These are phyloP conservation scores for Notothenia rossii DNA, from an alignment of 2,113 vertebrate species.

Conservation along the genomic window DNA sequence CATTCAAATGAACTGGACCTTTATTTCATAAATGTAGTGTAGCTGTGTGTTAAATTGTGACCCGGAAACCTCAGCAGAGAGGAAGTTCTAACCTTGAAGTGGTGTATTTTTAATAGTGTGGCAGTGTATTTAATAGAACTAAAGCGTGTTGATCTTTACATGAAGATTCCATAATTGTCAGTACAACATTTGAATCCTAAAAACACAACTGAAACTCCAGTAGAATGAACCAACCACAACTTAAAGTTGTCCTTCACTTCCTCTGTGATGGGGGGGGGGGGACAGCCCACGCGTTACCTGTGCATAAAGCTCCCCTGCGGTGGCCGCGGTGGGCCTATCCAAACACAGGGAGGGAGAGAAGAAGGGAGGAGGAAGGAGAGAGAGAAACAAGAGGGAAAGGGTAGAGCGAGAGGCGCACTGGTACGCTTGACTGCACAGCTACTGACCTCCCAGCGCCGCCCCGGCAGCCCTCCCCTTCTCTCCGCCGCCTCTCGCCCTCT, in stretches of 20 bases:
- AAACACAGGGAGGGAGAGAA: conserved; percentile 65
- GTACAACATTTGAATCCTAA: no score
- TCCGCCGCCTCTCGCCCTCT: conserved; percentile 63
- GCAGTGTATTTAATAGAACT: not conserved
- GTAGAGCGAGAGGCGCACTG: conserved; percentile 66
- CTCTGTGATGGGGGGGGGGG: conserved; percentile 33
- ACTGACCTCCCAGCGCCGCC: conserved; percentile 79
- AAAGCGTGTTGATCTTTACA: not conserved
- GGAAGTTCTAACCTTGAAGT: not conserved
- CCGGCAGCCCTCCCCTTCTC: conserved; percentile 42
- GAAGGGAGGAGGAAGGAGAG: conserved; percentile 37
- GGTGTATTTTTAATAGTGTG: not conserved
- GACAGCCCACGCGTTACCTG: conserved; percentile 71
- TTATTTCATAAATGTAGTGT: not conserved
- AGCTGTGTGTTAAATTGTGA: conserved; percentile 1
- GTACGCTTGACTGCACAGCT: conserved; percentile 78
- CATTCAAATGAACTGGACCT: not conserved
- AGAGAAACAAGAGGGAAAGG: conserved; percentile 41
- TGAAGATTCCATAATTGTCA: not conserved
- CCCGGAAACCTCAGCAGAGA: not conserved
- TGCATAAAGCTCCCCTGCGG: conserved; percentile 68
- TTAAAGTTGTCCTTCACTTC: conserved; percentile 14
- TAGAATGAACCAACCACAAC: conserved; percentile 35
- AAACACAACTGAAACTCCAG: not conserved
- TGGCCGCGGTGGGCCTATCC: conserved; percentile 71